phyloP scores from a whole-genome alignment of 2,888 invertebrate species.

The Cryptophagus acutangulus region DNA sequence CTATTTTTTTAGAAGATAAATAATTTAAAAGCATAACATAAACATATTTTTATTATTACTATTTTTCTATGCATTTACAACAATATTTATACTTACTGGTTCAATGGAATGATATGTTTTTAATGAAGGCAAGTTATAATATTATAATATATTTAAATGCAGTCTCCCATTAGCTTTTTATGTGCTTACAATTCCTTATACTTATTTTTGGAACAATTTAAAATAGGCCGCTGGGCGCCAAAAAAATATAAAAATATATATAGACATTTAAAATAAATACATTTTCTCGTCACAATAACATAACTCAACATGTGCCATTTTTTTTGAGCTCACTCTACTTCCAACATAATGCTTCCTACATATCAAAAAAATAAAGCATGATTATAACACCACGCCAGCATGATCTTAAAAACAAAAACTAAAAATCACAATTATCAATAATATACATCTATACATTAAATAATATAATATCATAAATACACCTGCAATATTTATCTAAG shows the following conservation, averaged over 20 bases:
- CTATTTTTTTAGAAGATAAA: not conserved
- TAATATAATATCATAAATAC: constrained; percentile 2
- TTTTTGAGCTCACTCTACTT: too few species aligned
- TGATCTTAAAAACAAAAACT: not conserved
- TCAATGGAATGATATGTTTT: constrained; percentile 19
- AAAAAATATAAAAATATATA: not conserved
- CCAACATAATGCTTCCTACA: too few species aligned
- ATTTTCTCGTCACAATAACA: not conserved
- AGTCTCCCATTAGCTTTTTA: constrained; percentile 12
- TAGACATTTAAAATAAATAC: not conserved
- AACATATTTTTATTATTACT: not conserved
- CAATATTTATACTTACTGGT: constrained; percentile 9
- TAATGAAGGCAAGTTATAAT: constrained; percentile 14
- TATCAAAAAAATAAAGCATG: not conserved
- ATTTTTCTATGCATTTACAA: constrained; percentile 15
- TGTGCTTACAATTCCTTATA: too few species aligned
- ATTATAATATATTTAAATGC: constrained; percentile 13
- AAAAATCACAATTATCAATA: not conserved
- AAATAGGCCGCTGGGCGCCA: not conserved
- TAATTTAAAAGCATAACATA: not conserved
- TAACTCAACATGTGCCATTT: too few species aligned
- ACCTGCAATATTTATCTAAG: constrained; percentile 24
- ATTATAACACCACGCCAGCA: constrained; percentile 4
- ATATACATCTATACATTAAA: not conserved
- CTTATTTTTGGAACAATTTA: too few species aligned